These are phyloP conservation scores for Nemotelus nigrinus DNA, from an alignment of 2,888 invertebrate species.

Conservation along the genomic window DNA sequence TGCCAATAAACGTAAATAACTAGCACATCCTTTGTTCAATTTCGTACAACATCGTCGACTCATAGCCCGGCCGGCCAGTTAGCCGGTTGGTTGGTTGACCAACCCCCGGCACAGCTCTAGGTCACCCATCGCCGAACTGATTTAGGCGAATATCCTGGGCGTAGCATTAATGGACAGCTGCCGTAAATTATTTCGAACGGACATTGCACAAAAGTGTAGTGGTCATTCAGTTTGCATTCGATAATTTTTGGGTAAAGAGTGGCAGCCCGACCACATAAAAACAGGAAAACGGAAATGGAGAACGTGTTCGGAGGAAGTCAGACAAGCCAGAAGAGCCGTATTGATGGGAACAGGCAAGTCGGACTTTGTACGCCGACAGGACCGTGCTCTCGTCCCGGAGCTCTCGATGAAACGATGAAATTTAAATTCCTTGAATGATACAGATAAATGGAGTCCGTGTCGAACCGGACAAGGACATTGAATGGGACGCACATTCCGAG, in stretches of 20 bases:
- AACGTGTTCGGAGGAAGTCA: slow-evolving; percentile 16
- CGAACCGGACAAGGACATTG: slow-evolving; percentile 31
- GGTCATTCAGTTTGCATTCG: slow-evolving; percentile 47
- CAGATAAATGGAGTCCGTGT: slow-evolving; percentile 34
- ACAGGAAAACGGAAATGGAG: slow-evolving; percentile 38
- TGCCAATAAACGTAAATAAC: slow-evolving; percentile 17
- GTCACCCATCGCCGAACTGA: slow-evolving; percentile 16
- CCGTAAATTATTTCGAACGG: slow-evolving; percentile 48
- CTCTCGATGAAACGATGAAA: slow-evolving; percentile 16
- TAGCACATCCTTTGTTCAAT: background rate
- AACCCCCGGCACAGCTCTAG: background rate
- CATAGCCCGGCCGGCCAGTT: slow-evolving; percentile 16
- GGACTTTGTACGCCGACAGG: slow-evolving; percentile 8
- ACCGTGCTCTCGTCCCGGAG: slow-evolving; percentile 3
- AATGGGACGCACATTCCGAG: slow-evolving; percentile 28
- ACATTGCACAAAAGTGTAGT: slow-evolving; percentile 43
- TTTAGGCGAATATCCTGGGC: slow-evolving; percentile 47
- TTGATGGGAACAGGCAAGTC: background rate
- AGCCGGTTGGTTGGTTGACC: background rate
- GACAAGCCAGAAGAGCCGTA: background rate
- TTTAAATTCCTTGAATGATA: slow-evolving; percentile 34
- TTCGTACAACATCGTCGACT: background rate
- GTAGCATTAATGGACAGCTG: slow-evolving; percentile 43
- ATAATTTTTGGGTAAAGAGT: slow-evolving; percentile 34
- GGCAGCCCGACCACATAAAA: slow-evolving; percentile 28